Evolutionary conservation across 2,888 invertebrate genomes (phyloP).

Genomic region (Heliconius sara): DNA sequence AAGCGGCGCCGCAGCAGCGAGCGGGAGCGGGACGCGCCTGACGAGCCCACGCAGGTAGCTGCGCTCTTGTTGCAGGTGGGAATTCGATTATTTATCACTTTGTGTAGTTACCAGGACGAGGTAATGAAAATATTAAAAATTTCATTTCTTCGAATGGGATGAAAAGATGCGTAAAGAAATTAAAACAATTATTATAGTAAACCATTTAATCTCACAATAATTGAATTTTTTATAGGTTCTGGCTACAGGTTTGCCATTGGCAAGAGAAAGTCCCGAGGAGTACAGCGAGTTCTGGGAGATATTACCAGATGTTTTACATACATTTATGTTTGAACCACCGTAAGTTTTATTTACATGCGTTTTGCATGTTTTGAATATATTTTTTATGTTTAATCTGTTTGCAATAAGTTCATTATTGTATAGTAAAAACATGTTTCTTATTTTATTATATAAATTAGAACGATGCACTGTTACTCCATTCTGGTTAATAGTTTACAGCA

Average conservation of each 20-base stretch:
- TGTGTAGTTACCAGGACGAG: too few relatives aligned
- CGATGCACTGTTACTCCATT: too few relatives aligned
- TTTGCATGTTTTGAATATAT: neutral
- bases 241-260: conserved; percentile 93
- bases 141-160: too few relatives aligned
- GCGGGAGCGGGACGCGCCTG: conserved; percentile 49
- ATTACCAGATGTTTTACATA: conserved; percentile 92
- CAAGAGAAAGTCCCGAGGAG: conserved; percentile 89
- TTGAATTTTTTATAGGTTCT: conserved; percentile 83
- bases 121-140: too few relatives aligned
- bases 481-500: too few relatives aligned
- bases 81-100: neutral
- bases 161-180: too few relatives aligned
- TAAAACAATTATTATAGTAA: too few relatives aligned
- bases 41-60: conserved; percentile 57
- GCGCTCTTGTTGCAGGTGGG: conserved; percentile 55
- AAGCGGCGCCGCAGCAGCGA: conserved; percentile 51
- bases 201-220: neutral
- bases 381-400: neutral
- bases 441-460: too few relatives aligned
- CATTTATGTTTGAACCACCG: conserved; percentile 92
- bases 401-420: too few relatives aligned
- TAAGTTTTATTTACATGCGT: conserved; percentile 55
- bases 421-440: too few relatives aligned
- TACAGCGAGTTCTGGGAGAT: conserved; percentile 93